Evolutionary conservation across 2,113 vertebrate species (phyloP).

Genomic region (Corydoras maculifer): DNA sequence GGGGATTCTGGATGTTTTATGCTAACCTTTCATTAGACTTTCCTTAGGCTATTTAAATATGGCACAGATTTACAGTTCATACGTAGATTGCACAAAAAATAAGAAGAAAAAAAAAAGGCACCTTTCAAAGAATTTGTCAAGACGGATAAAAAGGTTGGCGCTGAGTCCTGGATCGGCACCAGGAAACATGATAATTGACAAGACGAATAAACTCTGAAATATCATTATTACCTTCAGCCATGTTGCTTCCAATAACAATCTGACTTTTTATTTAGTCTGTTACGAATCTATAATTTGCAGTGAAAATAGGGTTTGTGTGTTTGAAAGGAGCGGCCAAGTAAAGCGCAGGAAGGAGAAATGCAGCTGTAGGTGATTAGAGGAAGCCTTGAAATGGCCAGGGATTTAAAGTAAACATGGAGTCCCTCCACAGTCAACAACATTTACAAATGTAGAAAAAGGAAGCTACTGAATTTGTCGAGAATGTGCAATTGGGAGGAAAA

Average conservation of each 20-base stretch:
- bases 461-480: slow-evolving; percentile 98
- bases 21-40: slow-evolving; percentile 39
- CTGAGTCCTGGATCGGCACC: slow-evolving; percentile 40
- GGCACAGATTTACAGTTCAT: slow-evolving; percentile 23
- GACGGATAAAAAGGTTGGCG: slow-evolving; percentile 19
- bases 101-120: slow-evolving; percentile 2
- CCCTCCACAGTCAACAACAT: slow-evolving; percentile 95
- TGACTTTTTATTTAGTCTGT: slow-evolving; percentile 80
- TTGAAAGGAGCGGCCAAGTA: slow-evolving; percentile 78
- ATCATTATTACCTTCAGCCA: slow-evolving; percentile 70
- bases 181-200: slow-evolving; percentile 67
- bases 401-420: slow-evolving; percentile 97
- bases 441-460: slow-evolving; percentile 95
- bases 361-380: slow-evolving; percentile 93
- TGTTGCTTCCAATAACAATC: slow-evolving; percentile 81
- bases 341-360: slow-evolving; percentile 73
- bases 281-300: slow-evolving; percentile 81
- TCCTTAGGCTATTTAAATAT: slow-evolving; percentile 40
- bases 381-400: slow-evolving; percentile 76
- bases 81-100: slow-evolving; percentile 34
- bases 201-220: slow-evolving; percentile 68
- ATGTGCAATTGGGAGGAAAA: slow-evolving; percentile 84
- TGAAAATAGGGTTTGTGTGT: slow-evolving; percentile 76
- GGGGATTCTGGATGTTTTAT: slow-evolving; percentile 44
- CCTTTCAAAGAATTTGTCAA: slow-evolving; percentile 9